phyloP scores from a whole-genome alignment of 1,140 invertebrate genomes.

The Dolichoris vasculosae region DNA sequence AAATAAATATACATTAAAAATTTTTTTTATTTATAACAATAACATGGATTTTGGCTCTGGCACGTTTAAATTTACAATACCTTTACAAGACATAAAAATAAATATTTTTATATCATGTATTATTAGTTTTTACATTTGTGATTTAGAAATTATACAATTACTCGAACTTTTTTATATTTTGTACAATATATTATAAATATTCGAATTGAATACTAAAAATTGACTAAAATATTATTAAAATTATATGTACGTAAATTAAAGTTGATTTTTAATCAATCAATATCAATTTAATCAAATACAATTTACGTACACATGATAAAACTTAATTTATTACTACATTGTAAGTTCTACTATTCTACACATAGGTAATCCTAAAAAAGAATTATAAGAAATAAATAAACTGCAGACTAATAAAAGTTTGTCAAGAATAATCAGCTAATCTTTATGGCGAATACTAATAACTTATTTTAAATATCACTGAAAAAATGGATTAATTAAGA shows the following conservation, averaged over 20 bases:
- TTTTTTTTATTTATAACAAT: constrained; percentile 41
- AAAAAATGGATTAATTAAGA: constrained; percentile 4
- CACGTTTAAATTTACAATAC: constrained; percentile 11
- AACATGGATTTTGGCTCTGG: constrained; percentile 7
- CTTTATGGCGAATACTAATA: not conserved
- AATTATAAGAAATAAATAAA: constrained; percentile 15
- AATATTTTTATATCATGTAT: not conserved
- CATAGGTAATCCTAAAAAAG: not conserved
- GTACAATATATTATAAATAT: constrained; percentile 25
- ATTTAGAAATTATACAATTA: constrained; percentile 9
- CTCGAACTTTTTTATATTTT: not conserved
- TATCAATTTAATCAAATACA: not conserved
- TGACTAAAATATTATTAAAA: not conserved
- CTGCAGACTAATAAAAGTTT: not conserved
- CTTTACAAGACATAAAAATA: constrained; percentile 41
- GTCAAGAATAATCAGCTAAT: not conserved
- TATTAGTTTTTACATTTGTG: not conserved
- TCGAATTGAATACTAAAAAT: not conserved
- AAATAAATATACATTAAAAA: constrained; percentile 37
- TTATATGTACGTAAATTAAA: not conserved
- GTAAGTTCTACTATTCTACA: constrained; percentile 6
- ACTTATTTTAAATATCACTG: not conserved
- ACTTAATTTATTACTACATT: constrained; percentile 1
- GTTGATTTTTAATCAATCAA: not conserved
- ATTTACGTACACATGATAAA: not conserved